Base-by-base conservation (phyloP, 2,113 vertebrate species). In the Apteryx mantelli region DNA sequence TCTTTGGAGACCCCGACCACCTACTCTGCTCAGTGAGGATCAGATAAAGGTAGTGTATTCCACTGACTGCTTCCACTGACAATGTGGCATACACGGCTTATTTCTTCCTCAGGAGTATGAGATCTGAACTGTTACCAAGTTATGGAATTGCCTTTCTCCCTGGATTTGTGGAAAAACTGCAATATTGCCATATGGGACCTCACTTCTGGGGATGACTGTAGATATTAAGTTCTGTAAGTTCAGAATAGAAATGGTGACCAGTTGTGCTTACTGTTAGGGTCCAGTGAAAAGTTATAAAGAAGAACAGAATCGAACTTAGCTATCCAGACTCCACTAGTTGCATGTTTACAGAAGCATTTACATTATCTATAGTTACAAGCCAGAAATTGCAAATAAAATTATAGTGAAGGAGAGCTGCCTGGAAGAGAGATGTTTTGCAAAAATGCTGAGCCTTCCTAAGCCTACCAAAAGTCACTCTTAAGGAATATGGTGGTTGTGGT, bases 1-100 rank as follows among this genome's bases (percentile, higher is more conserved):
- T 75, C 98, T 99, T 11, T 99, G 99, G 99, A 99, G 99, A 93
- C 99, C 99, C 30, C 98, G 99, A 73, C 99, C 99, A 17, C 94
- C 98, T 1, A 98, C 98, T 9, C 98, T 99, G 74, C 99, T 99
- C 95, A 98, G 98, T 12, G 96, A 88, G 83, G 99, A 99, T 40
- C 97, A 99, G 95, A 99, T 99, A 80, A 99, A 99, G 98, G 99
- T 99, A 48, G 64, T 46, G 19, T 30, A 0, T 55, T 32, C 28
- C 48, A 28, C 8, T 24, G 21, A 2, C 32, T 26, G 15, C 78
- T 64, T 9, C 64, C 88, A 38, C 56, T 69, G 61, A 5, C 6
- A 65, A 8, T 71, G 76, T 82, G n/a, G 7, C 53, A 16, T 44
- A 1, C 38, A n/a, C 65, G 20, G 8, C 52, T 40, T 85, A 18